phyloP scores from a whole-genome alignment of 2,888 invertebrate species.

The Nemurella pictetii region DNA sequence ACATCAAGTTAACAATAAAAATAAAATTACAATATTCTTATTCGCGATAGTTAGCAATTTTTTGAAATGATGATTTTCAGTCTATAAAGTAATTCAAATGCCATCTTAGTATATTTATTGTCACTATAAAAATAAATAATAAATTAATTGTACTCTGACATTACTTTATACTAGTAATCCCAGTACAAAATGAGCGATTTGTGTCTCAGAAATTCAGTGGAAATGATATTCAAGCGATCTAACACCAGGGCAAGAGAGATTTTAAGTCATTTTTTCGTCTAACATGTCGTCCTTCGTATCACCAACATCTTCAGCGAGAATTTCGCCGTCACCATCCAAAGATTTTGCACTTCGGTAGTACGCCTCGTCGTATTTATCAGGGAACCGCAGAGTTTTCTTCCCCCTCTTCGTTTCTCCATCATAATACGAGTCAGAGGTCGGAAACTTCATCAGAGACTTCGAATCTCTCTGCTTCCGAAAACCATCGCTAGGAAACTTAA shows the following conservation, averaged over 20 bases:
- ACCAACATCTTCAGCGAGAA: not conserved
- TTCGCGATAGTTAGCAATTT: no score
- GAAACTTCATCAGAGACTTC: conserved; percentile 22
- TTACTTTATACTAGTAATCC: no score
- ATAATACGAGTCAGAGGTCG: not conserved
- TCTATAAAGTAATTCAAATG: no score
- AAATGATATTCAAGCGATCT: no score
- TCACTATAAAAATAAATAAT: not conserved
- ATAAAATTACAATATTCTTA: no score
- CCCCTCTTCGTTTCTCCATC: not conserved
- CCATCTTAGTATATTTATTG: not conserved
- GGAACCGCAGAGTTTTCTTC: conserved; percentile 3
- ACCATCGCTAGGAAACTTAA: conserved; percentile 8
- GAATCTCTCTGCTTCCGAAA: conserved; percentile 13
- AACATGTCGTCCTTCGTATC: not conserved
- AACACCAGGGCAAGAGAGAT: not conserved
- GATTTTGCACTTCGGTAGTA: not conserved
- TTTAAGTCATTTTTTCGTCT: not conserved
- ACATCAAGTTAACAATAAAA: no score
- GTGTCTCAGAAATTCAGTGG: no score
- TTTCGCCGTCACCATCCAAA: not conserved
- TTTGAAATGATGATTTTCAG: no score
- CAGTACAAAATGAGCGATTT: no score
- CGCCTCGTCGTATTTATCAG: not conserved
- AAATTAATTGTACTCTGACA: not conserved